Evolutionary conservation across 2,113 vertebrate species (phyloP), one percentile per base, ranked within the genome.

Genomic region (Pardalotus punctatus): DNA sequence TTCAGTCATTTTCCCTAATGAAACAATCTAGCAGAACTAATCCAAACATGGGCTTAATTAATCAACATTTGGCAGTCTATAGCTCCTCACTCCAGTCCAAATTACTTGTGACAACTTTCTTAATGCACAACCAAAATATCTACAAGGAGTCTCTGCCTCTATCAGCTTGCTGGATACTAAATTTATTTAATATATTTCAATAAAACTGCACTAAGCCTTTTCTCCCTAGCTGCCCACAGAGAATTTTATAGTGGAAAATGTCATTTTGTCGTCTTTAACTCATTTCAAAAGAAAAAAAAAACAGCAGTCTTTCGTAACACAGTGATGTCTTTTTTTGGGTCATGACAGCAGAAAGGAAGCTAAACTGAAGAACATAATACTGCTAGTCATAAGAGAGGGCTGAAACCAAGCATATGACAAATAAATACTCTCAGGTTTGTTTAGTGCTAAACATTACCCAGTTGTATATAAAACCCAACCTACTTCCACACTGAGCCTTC

Each of bases 1-100:
- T 97, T 98, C 94, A 97, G 95, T 95, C 83, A 96, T 98, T 97
- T 97, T 94, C 90, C 85, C 95, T 98, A 98, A 98, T 98, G 98
- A 98, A 98, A 98, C 94, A 94, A 98, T 98, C 97, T 97, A 97
- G 97, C 98, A 98, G 98, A 98, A 98, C 98, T 98, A 98, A 98
- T 98, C 98, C 97, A 97, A 98, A 98, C 98, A 98, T 94, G n/a
- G 79, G 87, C 96, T 98, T 98, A 98, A 98, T 98, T 98, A 98
- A 98, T 98, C 97, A 98, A 97, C 97, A 97, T 94, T 97, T 98
- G 98, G 96, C 97, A 98, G 97, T 96, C 95, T 98, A 71, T 97
- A 98, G 96, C 94, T 95, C 90, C 84, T 95, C 1, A 12, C 78
- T 97, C 80, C 50, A 43, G 77, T 95, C 93, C 96, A 98, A 98